Percentiles rank a stretch among this genome's conserved stretches.
These are phyloP conservation scores for Geodia barretti DNA, from an alignment of 37 sponge, comb jelly and placozoan species.

Conservation along the genomic window DNA sequence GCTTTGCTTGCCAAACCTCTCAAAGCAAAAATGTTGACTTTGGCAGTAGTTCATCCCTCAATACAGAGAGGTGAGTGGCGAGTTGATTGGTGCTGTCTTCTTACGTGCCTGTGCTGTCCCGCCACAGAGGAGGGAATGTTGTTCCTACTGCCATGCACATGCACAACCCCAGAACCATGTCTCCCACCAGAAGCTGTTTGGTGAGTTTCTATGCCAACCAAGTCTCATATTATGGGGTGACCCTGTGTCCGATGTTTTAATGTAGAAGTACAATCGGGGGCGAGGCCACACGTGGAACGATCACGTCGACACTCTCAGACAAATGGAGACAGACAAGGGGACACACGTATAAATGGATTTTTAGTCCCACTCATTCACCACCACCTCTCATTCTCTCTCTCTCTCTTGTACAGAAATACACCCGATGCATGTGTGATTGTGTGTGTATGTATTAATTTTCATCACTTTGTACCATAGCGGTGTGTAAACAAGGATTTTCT, in stretches of 20 bases:
- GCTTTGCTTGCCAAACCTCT: slow-evolving; percentile 29
- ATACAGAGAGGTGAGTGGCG: not conserved
- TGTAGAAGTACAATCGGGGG: slow-evolving; percentile 34
- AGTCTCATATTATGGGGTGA: too few relatives aligned
- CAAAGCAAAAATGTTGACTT: slow-evolving; percentile 8
- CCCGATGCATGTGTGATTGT: not conserved
- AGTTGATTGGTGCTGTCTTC: not conserved
- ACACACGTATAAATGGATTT: slow-evolving; percentile 39
- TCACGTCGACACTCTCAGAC: slow-evolving; percentile 37
- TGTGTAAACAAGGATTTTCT: too few relatives aligned
- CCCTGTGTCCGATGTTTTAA: too few relatives aligned
- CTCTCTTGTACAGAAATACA: too few relatives aligned
- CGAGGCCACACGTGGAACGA: slow-evolving; percentile 46
- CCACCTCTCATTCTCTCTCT: not conserved
- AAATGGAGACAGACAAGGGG: slow-evolving; percentile 47
- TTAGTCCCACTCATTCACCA: too few relatives aligned
- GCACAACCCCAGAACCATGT: slow-evolving; percentile 21
- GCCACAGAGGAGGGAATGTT: not conserved
- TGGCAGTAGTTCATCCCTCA: slow-evolving; percentile 3
- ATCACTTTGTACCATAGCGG: too few relatives aligned
- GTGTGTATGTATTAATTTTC: not conserved
- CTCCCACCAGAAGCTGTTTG: slow-evolving; percentile 40
- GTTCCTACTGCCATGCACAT: not conserved
- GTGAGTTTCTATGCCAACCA: too few relatives aligned
- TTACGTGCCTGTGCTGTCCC: not conserved